Conservation (phyloP, 2,888 invertebrate genomes). For the Ypsolopha scabrella region DNA sequence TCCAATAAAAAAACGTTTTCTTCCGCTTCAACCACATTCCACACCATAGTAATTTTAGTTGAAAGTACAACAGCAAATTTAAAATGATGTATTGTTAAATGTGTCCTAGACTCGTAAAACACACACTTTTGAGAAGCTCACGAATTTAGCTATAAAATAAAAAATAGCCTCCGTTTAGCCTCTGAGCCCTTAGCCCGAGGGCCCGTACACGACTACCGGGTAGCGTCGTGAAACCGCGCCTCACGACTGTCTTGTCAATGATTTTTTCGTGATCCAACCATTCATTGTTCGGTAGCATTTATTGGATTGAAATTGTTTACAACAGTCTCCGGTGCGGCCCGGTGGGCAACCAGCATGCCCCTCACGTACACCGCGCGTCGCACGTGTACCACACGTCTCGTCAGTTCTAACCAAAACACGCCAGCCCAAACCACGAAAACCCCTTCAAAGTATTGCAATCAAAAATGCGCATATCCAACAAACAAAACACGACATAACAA, state of each 20-base stretch:
- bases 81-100: too few species aligned
- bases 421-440: too few species aligned
- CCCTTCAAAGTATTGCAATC: too few species aligned
- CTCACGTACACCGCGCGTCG: conserved; percentile 3
- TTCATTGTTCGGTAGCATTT: conserved; percentile 67
- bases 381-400: neutral
- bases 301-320: conserved; percentile 61
- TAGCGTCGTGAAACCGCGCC: conserved; percentile 35
- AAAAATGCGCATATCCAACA: neutral
- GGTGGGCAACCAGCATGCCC: conserved; percentile 30
- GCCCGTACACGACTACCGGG: conserved; percentile 49
- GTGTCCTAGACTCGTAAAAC: conserved; percentile 5
- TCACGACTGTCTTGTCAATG: conserved; percentile 64
- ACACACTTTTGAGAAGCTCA: conserved; percentile 7
- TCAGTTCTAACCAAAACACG: too few species aligned
- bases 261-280: conserved; percentile 66
- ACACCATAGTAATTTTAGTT: too few species aligned
- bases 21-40: too few species aligned
- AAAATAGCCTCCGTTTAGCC: conserved; percentile 3
- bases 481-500: neutral
- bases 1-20: too few species aligned
- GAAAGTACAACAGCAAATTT: too few species aligned
- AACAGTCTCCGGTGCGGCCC: conserved; percentile 16
- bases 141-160: conserved; percentile 10
- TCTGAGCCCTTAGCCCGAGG: neutral